phyloP scores from a whole-genome alignment of 2,113 vertebrate genomes.

The Arizona elegans region DNA sequence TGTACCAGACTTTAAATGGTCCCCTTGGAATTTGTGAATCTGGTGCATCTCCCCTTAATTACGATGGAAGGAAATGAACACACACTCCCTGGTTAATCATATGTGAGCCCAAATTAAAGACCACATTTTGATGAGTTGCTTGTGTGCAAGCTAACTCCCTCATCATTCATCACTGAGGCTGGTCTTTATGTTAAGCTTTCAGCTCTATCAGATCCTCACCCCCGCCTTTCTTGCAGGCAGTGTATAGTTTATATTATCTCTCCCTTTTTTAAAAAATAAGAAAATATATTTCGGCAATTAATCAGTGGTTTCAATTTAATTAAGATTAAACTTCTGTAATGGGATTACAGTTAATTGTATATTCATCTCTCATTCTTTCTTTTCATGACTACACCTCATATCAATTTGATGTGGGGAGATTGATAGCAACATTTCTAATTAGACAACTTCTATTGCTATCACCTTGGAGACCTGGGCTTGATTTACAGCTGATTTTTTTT shows the following conservation, averaged over 20 bases:
- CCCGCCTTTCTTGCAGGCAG: slow-evolving; percentile 27
- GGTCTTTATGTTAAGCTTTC: slow-evolving; percentile 43
- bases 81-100: slow-evolving; percentile 53
- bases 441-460: slow-evolving; percentile 52
- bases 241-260: slow-evolving; percentile 27
- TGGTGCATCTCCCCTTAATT: slow-evolving; percentile 55
- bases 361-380: slow-evolving; percentile 56
- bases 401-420: slow-evolving; percentile 58
- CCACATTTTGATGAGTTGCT: slow-evolving; percentile 42
- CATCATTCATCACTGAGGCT: slow-evolving; percentile 24
- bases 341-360: slow-evolving; percentile 65
- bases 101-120: slow-evolving; percentile 59
- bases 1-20: slow-evolving; percentile 55
- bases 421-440: slow-evolving; percentile 61
- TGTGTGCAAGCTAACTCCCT: slow-evolving; percentile 20
- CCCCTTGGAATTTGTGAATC: slow-evolving; percentile 45
- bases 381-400: slow-evolving; percentile 56
- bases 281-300: slow-evolving; percentile 58
- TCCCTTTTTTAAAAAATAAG: slow-evolving; percentile 44
- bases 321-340: slow-evolving; percentile 68
- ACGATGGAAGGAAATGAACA: slow-evolving; percentile 53
- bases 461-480: slow-evolving; percentile 12
- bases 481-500: slow-evolving; percentile 54
- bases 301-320: slow-evolving; percentile 69
- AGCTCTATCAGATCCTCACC: slow-evolving; percentile 4